Evolutionary conservation across 2,888 invertebrate genomes (phyloP), one percentile per base, ranked within the genome.

Genomic region (Tenodera sinensis): DNA sequence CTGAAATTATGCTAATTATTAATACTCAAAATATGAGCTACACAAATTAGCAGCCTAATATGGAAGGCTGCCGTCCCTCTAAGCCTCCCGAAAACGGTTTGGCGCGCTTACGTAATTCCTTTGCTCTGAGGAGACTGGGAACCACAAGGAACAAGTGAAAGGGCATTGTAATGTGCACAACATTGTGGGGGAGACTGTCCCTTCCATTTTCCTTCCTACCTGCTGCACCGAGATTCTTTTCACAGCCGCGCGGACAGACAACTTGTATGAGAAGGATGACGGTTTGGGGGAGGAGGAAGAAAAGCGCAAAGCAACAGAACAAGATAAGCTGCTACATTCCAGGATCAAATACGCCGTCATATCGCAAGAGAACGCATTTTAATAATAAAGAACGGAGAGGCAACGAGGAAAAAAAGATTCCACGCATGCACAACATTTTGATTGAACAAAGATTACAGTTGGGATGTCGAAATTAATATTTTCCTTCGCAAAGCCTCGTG

Each of bases 141-240:
- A 71, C 54, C 54, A 25, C 54, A 20, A 71, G 25, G 20, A 71
- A 71, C 25, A 71, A 71, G 54, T 71, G 54, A 71, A 71, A 71
- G 54, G 54, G 54, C 54, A 71, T 71, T 71, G 54, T 71, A 25
- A 42, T 71, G 54, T 71, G 15, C 20, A 87, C 34, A 83, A 30
- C 83, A 87, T 87, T 87, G 30, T 87, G 83, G 82, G 30, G 12
- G 83, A 27, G 42, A 87, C 34, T 87, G 87, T 87, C n/a, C n/a
- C 28, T 84, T 85, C 85, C 85, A 71, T 47, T 85, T 85, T 85
- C 81, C 82, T 87, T 83, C 28, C 87, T 87, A 87, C 87, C 87
- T 87, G 87, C 30, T 87, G 27, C 82, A 83, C 30, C 30, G 86
- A 30, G 87, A 87, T 87, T 87, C 87, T 83, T 87, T 87, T 87